phyloP scores from a whole-genome alignment of 2,888 invertebrate genomes.

The Opisthograptis luteolata region DNA sequence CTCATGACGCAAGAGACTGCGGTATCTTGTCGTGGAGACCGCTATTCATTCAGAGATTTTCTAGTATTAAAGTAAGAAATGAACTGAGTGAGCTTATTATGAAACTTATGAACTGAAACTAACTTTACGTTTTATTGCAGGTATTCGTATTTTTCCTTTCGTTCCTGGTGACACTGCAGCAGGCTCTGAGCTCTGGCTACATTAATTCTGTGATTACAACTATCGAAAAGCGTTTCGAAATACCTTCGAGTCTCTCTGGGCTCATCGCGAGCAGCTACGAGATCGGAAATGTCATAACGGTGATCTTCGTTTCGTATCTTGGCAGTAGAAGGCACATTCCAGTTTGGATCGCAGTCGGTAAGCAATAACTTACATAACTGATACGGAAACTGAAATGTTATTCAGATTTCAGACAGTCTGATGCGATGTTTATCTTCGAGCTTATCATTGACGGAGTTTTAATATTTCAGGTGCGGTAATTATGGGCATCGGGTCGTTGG shows the following conservation, averaged over 20 bases:
- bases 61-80: constrained; percentile 91
- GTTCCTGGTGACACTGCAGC: constrained; percentile 95
- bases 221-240: constrained; percentile 97
- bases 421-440: constrained; percentile 2
- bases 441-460: constrained; percentile 19
- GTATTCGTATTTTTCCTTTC: constrained; percentile 95
- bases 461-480: constrained; percentile 89
- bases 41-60: constrained; percentile 92
- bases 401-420: neutral
- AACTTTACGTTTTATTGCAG: constrained; percentile 72
- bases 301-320: constrained; percentile 97
- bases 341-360: constrained; percentile 96
- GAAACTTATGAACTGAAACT: constrained; percentile 5
- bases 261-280: constrained; percentile 97
- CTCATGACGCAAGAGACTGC: constrained; percentile 91
- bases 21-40: constrained; percentile 95
- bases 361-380: constrained; percentile 44
- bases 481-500: constrained; percentile 96
- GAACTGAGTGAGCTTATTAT: neutral
- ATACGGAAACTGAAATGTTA: neutral
- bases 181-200: constrained; percentile 95
- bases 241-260: constrained; percentile 96
- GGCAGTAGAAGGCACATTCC: constrained; percentile 96
- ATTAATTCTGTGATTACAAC: constrained; percentile 98
- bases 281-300: constrained; percentile 97